Percentiles rank a stretch among this genome's conserved stretches.
These are phyloP conservation scores for Dascyllus trimaculatus DNA, from an alignment of 2,113 vertebrate species.

Conservation along the genomic window DNA sequence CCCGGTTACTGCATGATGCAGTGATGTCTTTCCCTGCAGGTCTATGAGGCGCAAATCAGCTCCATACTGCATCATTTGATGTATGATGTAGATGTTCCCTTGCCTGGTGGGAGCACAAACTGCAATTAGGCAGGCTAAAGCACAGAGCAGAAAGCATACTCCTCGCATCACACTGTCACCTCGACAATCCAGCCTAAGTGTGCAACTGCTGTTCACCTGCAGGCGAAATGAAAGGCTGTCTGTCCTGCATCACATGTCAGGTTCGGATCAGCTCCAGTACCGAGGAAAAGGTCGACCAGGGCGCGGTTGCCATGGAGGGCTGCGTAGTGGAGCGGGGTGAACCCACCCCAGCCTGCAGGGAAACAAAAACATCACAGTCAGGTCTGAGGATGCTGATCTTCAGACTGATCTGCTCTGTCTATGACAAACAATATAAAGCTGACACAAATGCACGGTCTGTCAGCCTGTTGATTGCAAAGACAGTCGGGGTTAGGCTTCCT, in stretches of 20 bases:
- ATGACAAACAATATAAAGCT: constrained; percentile 10
- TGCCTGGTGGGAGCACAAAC: constrained; percentile 73
- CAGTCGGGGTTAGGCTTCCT: constrained; percentile 25
- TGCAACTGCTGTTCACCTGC: constrained; percentile 76
- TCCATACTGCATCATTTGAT: constrained; percentile 86
- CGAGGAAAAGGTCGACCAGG: constrained; percentile 81
- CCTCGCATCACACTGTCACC: neutral
- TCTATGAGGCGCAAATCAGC: constrained; percentile 81
- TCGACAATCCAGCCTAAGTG: neutral
- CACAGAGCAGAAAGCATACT: neutral
- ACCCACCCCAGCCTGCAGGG: constrained; percentile 85
- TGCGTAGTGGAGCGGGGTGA: constrained; percentile 85
- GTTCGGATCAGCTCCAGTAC: constrained; percentile 84
- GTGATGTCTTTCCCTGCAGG: constrained; percentile 81
- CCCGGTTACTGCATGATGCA: constrained; percentile 86
- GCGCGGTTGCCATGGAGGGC: constrained; percentile 83
- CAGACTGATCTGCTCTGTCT: constrained; percentile 3
- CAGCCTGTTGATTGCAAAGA: constrained; percentile 23
- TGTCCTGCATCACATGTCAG: constrained; percentile 83
- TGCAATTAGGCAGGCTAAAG: neutral
- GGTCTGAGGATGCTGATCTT: constrained; percentile 26
- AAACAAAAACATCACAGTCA: constrained; percentile 36
- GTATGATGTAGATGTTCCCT: constrained; percentile 84
- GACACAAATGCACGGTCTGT: constrained; percentile 7
- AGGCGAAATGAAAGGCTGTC: constrained; percentile 87